Evolutionary conservation across 2,888 invertebrate species (phyloP), one percentile per base, ranked within the genome.

Genomic region (Lacanobia wlatinum): DNA sequence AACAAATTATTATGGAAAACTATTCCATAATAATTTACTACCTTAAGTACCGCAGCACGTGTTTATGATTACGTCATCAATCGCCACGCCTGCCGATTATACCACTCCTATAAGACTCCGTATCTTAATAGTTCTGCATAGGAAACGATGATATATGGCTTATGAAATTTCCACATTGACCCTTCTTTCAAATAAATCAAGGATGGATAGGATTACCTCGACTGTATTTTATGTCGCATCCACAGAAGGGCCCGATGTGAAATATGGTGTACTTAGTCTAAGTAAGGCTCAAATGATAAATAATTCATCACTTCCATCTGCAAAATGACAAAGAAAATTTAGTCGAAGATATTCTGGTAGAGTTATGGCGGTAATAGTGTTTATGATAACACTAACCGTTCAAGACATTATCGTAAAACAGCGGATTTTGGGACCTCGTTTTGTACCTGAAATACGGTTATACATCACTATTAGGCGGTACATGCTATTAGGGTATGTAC

Each of bases 211-310:
- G 95, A 95, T 95, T 95, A 95, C 93, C 92, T 91, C 89, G 91
- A 74, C 83, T 94, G 94, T 95, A 95, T 95, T 95, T 95, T 94
- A 95, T 90, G 94, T 94, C 95, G 91, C 91, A 93, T 92, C 92
- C 91, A 92, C 92, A 93, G 92, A 94, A 95, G 94, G 94, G 92
- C 90, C 90, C 88, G 82, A 91, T 93, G 91, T 95, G 94, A 95
- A 94, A 94, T 95, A 95, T 95, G 93, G 92, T 92, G 90, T 94
- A 94, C 94, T 95, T 94, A 94, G 93, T 90, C 92, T 95, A 93
- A 95, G 94, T 94, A 94, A 94, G 93, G 94, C 93, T 89, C 88
- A 87, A 92, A 92, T 93, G 92, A 94, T 95, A 94, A 94, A 95
- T 95, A 94, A 95, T 95, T 94, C 95, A 95, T 94, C 90, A 92